Base-by-base conservation (phyloP, 2,888 invertebrate species). In the Apamea anceps region DNA sequence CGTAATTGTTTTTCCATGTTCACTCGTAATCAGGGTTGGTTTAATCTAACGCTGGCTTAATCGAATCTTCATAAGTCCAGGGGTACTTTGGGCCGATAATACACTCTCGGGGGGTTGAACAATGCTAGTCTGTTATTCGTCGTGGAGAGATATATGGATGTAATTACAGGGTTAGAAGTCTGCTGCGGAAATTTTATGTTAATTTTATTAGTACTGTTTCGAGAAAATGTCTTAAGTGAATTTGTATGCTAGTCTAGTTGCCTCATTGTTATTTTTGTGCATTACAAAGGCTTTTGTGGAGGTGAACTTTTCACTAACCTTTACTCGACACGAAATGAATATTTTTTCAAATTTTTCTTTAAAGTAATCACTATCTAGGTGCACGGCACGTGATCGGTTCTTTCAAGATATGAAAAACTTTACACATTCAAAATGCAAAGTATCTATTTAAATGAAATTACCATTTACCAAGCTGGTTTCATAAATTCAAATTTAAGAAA, bases 1-100 rank as follows among this genome's bases (percentile, higher is more conserved):
- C 93, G 93, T 96, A 96, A 96, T 96, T 96, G 96, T 96, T 96
- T 96, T 96, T 96, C 96, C 96, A 93, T 96, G 96, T 96, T 94
- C 92, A 91, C 90, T 93, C 93, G 92, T 94, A 93, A 95, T 94
- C 95, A 90, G 95, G 94, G 94, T 92, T 90, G 90, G 87, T 91
- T 89, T 95, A 94, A 96, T 95, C 95, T 95, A 92, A 88, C 90
- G 90, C 90, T 89, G 89, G 91, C 92, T 94, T 95, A 96, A 96
- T 96, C 95, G 94, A 96, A 96, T 96, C 94, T 95, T 94, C 93
- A 94, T 94, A 94, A 94, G 93, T 92, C 91, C 90, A 91, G 88
- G 92, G 90, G 88, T 86, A 88, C 81, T 89, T 87, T 84, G 72
- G 85, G 67, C 90, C 85, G 89, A 87, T 91, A 86, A 89, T 89